Base-by-base conservation (phyloP, 2,888 invertebrate genomes). In the Melipona beecheii region DNA sequence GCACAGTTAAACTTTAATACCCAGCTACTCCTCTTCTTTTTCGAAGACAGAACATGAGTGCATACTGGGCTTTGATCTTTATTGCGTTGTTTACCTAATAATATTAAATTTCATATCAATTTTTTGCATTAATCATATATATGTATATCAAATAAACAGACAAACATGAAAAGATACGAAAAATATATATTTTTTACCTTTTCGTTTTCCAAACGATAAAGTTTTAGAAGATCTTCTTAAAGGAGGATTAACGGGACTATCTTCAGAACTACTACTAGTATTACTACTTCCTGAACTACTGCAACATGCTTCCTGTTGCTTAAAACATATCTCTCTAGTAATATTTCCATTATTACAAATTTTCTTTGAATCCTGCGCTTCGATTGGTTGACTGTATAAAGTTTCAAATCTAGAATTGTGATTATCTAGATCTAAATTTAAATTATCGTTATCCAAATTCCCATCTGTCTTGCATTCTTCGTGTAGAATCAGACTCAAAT, bases 351-450 rank as follows among this genome's bases (percentile, higher is more conserved):
- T 94, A 82, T 84, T 92, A 81, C 91, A 93, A 80, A 92, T 86
- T 85, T 93, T 91, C 77, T 93, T 93, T 2, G 91, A 66, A 24
- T 94, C 93, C 69, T 93, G 93, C 31, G 90, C 75, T 65, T 94
- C 94, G 24, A 93, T 88, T 43, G 93, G 93, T 73, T 94, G 94
- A 87, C 94, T 94, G 79, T 94, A 94, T 81, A 94, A 92, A 5
- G 93, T 93, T 83, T 94, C 94, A 83, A 94, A 94, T 93, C 94
- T 91, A 62, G 94, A 92, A 86, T 94, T 94, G 75, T 93, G 94
- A 89, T 94, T 94, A 87, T 94, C 93, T 73, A 94, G 79, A 69
- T 93, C 91, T 79, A 92, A 86, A 89, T 93, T 92, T 54, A 92
- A 88, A 68, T 90, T 91, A 81, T 92, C 93, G 81, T 93, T 93